These are phyloP conservation scores for Chrysodeixis includens DNA, from an alignment of 2,888 invertebrate genomes.

Conservation along the genomic window DNA sequence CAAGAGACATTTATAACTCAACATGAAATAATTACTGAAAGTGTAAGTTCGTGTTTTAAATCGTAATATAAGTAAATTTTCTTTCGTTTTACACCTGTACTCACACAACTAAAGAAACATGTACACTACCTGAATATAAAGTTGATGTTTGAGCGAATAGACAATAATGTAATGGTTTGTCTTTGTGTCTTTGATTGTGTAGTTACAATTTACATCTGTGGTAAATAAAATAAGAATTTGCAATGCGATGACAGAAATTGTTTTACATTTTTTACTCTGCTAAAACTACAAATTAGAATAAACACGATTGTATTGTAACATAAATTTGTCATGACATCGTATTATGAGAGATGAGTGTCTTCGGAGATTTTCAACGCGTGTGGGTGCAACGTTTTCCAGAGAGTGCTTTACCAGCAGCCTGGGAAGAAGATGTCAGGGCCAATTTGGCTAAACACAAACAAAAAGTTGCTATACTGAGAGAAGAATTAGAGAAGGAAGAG, in stretches of 20 bases:
- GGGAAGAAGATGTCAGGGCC: conserved; percentile 97
- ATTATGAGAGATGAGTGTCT: conserved; percentile 94
- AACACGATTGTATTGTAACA: conserved; percentile 74
- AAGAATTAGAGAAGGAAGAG: conserved; percentile 96
- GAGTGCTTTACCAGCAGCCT: conserved; percentile 96
- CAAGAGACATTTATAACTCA: too few species aligned
- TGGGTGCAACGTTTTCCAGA: conserved; percentile 97
- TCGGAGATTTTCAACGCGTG: conserved; percentile 96
- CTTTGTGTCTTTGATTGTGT: conserved; percentile 7
- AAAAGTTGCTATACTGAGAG: conserved; percentile 94
- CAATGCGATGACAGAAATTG: conserved; percentile 76
- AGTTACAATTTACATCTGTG: conserved; percentile 43
- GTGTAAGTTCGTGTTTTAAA: too few species aligned
- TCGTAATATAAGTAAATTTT: too few species aligned
- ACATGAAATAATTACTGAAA: too few species aligned
- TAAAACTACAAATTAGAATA: conserved; percentile 59
- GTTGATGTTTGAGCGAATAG: neutral
- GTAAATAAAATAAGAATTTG: conserved; percentile 61
- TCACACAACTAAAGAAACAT: too few species aligned
- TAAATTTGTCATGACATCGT: conserved; percentile 88
- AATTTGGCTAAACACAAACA: conserved; percentile 96
- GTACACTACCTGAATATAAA: neutral
- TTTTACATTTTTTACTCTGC: conserved; percentile 72
- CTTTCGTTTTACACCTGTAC: too few species aligned
- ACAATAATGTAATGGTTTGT: neutral